Evolutionary conservation across 2,888 invertebrate species (phyloP).

Genomic region (Alviniconcha strummeri): DNA sequence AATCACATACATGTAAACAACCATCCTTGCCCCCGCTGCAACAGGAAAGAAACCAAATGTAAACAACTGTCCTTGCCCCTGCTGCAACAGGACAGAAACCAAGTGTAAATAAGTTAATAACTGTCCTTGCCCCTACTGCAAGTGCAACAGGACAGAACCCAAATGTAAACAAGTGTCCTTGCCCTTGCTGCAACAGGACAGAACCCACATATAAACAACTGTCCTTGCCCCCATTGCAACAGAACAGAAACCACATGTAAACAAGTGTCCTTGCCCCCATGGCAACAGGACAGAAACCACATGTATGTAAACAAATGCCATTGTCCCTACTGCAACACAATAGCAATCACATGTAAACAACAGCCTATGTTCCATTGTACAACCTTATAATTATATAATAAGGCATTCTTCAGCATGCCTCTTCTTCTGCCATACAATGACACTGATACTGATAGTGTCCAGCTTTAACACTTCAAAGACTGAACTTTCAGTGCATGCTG

Average conservation of each 20-base stretch:
- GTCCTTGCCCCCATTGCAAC: too few relatives aligned
- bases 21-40: conserved; percentile 98
- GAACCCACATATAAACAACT: not conserved
- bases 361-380: not conserved
- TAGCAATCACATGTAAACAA: not conserved
- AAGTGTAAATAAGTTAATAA: conserved; percentile 80
- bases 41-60: conserved; percentile 26
- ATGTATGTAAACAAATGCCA: not conserved
- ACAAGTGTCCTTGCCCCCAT: not conserved
- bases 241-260: not conserved
- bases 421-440: not conserved
- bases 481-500: not conserved
- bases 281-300: not conserved
- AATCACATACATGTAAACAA: conserved; percentile 78
- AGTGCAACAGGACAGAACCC: conserved; percentile 33
- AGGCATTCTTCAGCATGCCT: not conserved
- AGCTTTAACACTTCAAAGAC: not conserved
- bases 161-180: conserved; percentile 94
- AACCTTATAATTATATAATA: not conserved
- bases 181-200: conserved; percentile 85
- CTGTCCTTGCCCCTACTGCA: conserved; percentile 98
- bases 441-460: too few relatives aligned
- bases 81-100: conserved; percentile 76
- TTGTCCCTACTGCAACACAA: not conserved
- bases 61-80: conserved; percentile 99